A percentile compares a stretch with the other conserved stretches of the same genome.
Evolutionary conservation across 2,113 vertebrate species (phyloP).

Genomic region (Tachuris rubrigastra): DNA sequence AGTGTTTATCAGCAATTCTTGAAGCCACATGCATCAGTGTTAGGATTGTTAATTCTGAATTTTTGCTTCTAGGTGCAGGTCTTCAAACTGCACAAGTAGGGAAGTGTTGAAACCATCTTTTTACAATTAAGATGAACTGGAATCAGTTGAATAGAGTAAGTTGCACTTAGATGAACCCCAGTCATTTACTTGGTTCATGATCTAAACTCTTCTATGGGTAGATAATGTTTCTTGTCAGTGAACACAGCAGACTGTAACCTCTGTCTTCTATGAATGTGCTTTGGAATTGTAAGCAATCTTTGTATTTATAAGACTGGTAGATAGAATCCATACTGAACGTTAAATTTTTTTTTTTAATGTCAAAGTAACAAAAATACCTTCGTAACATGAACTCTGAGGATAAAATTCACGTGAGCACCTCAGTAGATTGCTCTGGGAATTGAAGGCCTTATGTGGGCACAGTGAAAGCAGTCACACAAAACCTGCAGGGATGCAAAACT

Average conservation of each 20-base stretch:
- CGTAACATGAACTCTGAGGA: not conserved
- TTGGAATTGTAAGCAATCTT: not conserved
- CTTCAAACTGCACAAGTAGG: not conserved
- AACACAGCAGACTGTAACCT: not conserved
- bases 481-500: accelerated
- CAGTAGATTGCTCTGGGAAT: not conserved
- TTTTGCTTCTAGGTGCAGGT: not conserved
- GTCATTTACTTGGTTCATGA: not conserved
- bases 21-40: not conserved
- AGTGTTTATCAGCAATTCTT: not conserved
- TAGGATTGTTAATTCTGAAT: not conserved
- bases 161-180: not conserved
- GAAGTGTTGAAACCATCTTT: not conserved
- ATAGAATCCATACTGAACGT: not conserved
- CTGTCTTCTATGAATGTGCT: not conserved
- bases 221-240: not conserved
- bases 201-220: not conserved
- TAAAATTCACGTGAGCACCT: not conserved
- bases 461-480: not conserved
- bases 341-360: not conserved
- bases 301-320: not conserved
- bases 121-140: not conserved
- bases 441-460: not conserved
- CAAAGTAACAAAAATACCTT: not conserved
- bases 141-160: not conserved